Base-by-base conservation (phyloP, 1,140 invertebrate genomes). In the Lordiphosa clarofinis region DNA sequence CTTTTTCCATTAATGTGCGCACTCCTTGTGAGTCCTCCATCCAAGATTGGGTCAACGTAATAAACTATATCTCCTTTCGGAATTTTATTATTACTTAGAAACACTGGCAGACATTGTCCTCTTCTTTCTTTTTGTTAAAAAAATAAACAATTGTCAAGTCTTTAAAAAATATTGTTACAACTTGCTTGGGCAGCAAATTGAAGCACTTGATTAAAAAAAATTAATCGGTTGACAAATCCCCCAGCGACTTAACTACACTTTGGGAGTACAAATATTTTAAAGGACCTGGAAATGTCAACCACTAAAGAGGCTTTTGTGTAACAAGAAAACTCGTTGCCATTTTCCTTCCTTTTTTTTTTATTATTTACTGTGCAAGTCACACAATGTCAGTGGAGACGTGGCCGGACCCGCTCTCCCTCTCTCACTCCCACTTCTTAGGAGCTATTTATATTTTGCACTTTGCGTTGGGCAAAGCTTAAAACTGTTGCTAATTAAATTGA, bases 401-500 rank as follows among this genome's bases (percentile, higher is more conserved):
- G 19, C 19, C 39, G 5, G n/a, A 7, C 28, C 4, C 11, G 1
- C 6, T 13, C 37, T 8, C n/a, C 7, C 12, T 8, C 9, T 0
- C 21, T 21, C 19, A 15, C n/a, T 12, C 7, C 12, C 11, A 11
- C 24, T 21, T 21, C 40, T 13, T 43, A 24, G 43, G 43, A 13
- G 43, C 28, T 46, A 12, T 46, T 42, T 40, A 40, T 40, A 40
- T 40, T 13, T 31, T 31, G 28, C 28, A 31, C 28, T 13, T 7
- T 39, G 24, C 19, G n/a, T 43, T 46, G 43, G 11, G 12, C 43
- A 12, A 33, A 33, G 43, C 43, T 46, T 46, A 46, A 47, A 67
- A 67, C 50, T 59, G 63, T 52, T 59, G 64, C 64, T 68, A 68
- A 68, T 68, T 56, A 68, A 68, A 68, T 68, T 68, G 64, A 67